phyloP scores from a whole-genome alignment of 2,888 invertebrate species.

The Allolobophora icterica region DNA sequence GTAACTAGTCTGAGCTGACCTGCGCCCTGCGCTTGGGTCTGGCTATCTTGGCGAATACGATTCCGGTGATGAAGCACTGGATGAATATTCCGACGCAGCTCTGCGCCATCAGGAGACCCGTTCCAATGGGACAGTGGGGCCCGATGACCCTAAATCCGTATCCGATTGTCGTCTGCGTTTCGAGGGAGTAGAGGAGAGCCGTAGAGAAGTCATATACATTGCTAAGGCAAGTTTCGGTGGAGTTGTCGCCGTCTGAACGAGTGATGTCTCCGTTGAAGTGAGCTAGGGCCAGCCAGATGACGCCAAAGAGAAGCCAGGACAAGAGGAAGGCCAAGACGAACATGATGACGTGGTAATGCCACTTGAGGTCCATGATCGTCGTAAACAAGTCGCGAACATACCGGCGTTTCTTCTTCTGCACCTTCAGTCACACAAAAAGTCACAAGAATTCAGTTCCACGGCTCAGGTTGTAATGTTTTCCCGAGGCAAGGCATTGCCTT shows the following conservation, averaged over 20 bases:
- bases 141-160: conserved; percentile 85
- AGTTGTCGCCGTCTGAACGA: conserved; percentile 68
- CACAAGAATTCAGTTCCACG: too few species aligned
- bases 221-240: conserved; percentile 65
- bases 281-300: conserved; percentile 93
- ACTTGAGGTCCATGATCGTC: conserved; percentile 68
- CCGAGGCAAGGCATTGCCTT: too few species aligned
- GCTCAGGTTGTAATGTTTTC: too few species aligned
- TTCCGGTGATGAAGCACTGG: conserved; percentile 72
- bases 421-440: conserved; percentile 70
- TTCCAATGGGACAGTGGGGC: conserved; percentile 87
- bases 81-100: conserved; percentile 85
- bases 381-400: conserved; percentile 78
- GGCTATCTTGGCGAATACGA: conserved; percentile 77
- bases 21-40: conserved; percentile 87
- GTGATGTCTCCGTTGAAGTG: conserved; percentile 87
- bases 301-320: conserved; percentile 89
- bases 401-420: conserved; percentile 87
- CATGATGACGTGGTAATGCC: conserved; percentile 67
- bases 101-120: conserved; percentile 86
- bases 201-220: conserved; percentile 86
- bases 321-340: conserved; percentile 71
- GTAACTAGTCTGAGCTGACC: background rate
- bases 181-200: conserved; percentile 91
- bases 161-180: conserved; percentile 95